Conservation (phyloP, 2,113 vertebrate species). For the Struthio camelus region DNA sequence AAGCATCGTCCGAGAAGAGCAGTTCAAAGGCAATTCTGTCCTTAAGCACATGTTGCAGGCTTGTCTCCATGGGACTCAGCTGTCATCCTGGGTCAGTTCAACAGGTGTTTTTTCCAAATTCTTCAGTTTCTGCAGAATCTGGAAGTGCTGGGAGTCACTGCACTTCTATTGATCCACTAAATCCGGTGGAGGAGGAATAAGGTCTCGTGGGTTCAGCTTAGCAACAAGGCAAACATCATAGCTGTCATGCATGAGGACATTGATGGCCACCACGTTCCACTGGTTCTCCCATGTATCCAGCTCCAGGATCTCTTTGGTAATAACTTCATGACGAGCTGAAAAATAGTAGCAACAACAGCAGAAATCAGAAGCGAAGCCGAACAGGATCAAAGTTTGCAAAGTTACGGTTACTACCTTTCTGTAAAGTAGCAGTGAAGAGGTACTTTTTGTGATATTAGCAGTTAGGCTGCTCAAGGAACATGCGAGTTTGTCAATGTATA, state of each 20-base stretch:
- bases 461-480: neutral
- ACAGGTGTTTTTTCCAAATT: neutral
- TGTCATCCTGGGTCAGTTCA: neutral
- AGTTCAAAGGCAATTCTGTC: neutral
- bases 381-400: neutral
- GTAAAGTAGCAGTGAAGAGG: neutral
- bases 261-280: constrained; percentile 87
- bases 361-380: neutral
- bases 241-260: constrained; percentile 91
- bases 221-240: constrained; percentile 96
- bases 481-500: fast-evolving
- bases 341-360: neutral
- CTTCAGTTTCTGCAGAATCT: neutral
- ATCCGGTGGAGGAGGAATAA: constrained; percentile 90
- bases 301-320: constrained; percentile 93
- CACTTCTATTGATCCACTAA: constrained; percentile 74
- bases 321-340: constrained; percentile 92
- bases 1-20: neutral
- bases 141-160: neutral
- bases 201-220: constrained; percentile 90
- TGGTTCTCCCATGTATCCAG: constrained; percentile 90
- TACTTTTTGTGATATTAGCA: neutral
- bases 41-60: neutral
- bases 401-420: neutral
- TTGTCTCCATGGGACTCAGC: neutral